Evolutionary conservation across 2,888 invertebrate species (phyloP), one percentile per base, ranked within the genome.

Genomic region (Synergus umbraculus): DNA sequence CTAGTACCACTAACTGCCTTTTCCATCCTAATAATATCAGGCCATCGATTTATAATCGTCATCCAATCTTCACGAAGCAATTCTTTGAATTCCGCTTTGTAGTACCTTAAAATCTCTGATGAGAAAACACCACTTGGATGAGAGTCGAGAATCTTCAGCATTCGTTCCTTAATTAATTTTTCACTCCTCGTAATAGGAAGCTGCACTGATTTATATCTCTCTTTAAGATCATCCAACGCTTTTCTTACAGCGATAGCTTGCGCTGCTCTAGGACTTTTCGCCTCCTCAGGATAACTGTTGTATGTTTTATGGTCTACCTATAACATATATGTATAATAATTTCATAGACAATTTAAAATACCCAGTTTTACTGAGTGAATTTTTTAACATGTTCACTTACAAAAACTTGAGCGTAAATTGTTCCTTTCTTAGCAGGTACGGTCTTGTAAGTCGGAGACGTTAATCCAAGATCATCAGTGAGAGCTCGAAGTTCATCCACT

Each of bases 21-120:
- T 84, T 95, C 95, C 79, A 94, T 93, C 22, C 22, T 22, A 69
- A 92, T 92, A 80, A 95, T 93, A 69, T 92, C 92, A 0, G 94
- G 93, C 87, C 94, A 94, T 80, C 93, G 93, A 86, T 95, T 94
- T 41, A 95, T 92, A 73, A 95, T 89, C 77, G 94, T 93, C 87
- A 95, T 92, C 96, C 97, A 96, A 89, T 96, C 94, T 13, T 92
- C 92, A 0, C 97, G 97, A 76, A 97, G 92, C 77, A 94, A 94
- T 89, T 96, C 96, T 2, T 93, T 92, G 87, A 94, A 96, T 81
- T 94, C 93, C 81, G 94, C 93, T 79, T 94, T 94, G 87, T 94
- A 94, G 82, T 92, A 92, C 1, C 90, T 88, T 13, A 93, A 92
- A 44, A 95, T 85, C 79, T 93, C 92, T 44, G 92, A 91, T 60